Percentiles rank a stretch among this genome's conserved stretches.
Evolutionary conservation across 2,888 invertebrate genomes (phyloP).

Genomic region (Agapetus fuscipes): DNA sequence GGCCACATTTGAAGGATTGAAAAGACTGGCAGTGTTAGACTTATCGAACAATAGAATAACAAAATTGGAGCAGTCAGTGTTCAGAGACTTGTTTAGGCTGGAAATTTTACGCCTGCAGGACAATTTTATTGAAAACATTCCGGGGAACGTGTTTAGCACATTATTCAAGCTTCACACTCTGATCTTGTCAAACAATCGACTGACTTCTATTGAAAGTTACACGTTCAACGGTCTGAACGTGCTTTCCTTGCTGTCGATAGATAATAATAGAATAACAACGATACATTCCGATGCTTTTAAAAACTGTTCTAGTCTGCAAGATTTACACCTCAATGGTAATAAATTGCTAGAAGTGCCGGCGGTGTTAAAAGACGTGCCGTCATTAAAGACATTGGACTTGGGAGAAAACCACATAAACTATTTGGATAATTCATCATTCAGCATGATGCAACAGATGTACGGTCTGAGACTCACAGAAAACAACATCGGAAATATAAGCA

Average conservation of each 20-base stretch:
- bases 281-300: conserved; percentile 66
- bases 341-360: conserved; percentile 65
- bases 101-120: conserved; percentile 73
- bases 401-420: conserved; percentile 76
- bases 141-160: conserved; percentile 69
- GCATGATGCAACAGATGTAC: conserved; percentile 69
- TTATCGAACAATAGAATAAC: conserved; percentile 67
- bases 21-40: conserved; percentile 66
- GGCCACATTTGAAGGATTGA: conserved; percentile 67
- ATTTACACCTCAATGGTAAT: conserved; percentile 75
- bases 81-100: conserved; percentile 67
- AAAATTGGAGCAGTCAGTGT: conserved; percentile 65
- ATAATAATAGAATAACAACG: conserved; percentile 67
- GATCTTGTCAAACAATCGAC: conserved; percentile 70
- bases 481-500: conserved; percentile 68
- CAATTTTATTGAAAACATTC: conserved; percentile 65
- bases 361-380: conserved; percentile 62
- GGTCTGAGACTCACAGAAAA: conserved; percentile 78
- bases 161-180: conserved; percentile 71
- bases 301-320: conserved; percentile 71
- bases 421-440: conserved; percentile 71
- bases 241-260: conserved; percentile 65
- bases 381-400: conserved; percentile 70
- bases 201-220: conserved; percentile 64
- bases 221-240: conserved; percentile 69